Base-by-base conservation (phyloP, 2,113 vertebrate species). In the Esox niger region DNA sequence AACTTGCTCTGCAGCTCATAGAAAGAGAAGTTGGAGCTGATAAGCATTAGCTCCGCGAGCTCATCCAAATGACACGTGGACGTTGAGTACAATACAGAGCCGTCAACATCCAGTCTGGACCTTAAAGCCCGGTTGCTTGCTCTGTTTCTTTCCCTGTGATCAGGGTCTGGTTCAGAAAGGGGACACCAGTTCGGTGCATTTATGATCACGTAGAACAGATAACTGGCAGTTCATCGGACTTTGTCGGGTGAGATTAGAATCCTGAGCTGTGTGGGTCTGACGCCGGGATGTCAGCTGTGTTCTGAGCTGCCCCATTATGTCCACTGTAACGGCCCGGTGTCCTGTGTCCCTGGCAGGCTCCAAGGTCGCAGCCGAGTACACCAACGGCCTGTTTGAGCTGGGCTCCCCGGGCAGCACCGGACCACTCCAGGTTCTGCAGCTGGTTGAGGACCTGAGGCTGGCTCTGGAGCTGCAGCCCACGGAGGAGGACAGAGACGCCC, bases 361-460 rank as follows among this genome's bases (percentile, higher is more conserved):
- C 0, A 95, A 94, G 74, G 90, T 91, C 35, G 91, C 88, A 11
- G 72, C 89, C 66, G 94, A 96, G 52, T 90, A 90, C 59, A 89
- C 88, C 2, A 94, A 91, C 62, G 89, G 91, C 68, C 70, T 90
- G 66, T 94, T 90, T 46, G 93, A 95, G 11, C 88, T 93, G 64
- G 90, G 91, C 15, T 92, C 93, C 1, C 90, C 93, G 0, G 74
- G 90, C 69, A 93, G 91, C 47, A 64, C 88, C 17, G 92, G 90
- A n/a, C 84, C 93, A 0, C 90, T 95, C 75, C 93, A 94, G 60
- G 93, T 98, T n/a, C 70, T 98, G n/a, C 95, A 93, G 83, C 85
- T 99, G 3, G 83, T 95, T 0, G 95, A 96, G 76, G 95, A 98
- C 74, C 91, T 99, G 72, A 94, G 88, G 75, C 83, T 94, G 55